Percentiles rank a stretch among this genome's conserved stretches.
These are phyloP conservation scores for Rousettus leschenaultii DNA, from an alignment of 2,113 vertebrate species.

Conservation along the genomic window DNA sequence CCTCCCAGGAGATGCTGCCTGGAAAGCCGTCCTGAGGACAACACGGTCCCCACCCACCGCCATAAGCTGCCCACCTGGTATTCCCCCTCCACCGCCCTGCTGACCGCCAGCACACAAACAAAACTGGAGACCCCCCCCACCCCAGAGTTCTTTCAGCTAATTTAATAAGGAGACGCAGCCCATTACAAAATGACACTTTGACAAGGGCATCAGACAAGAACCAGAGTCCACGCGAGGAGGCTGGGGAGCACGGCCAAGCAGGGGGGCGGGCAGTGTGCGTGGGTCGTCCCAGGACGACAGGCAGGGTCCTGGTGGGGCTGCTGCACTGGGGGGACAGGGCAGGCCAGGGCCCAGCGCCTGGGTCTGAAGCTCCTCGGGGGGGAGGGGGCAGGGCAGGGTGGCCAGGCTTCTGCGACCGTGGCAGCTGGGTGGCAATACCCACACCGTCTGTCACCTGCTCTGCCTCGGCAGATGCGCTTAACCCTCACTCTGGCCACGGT, in stretches of 20 bases:
- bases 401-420: not conserved
- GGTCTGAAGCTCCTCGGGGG: not conserved
- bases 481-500: not conserved
- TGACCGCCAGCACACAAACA: not conserved
- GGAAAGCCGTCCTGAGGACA: no score
- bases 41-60: no score
- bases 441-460: rapidly evolving
- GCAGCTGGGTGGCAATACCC: not conserved
- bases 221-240: constrained; percentile 74
- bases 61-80: no score
- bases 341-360: not conserved
- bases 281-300: not conserved
- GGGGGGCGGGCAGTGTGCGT: not conserved
- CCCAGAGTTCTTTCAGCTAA: constrained; percentile 77
- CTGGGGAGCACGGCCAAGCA: constrained; percentile 46
- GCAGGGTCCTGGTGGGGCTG: not conserved
- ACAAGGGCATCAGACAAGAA: constrained; percentile 78
- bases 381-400: not conserved
- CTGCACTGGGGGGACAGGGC: no score
- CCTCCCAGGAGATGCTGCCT: no score
- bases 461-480: not conserved
- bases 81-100: rapidly evolving
- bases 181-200: constrained; percentile 84
- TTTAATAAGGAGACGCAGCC: constrained; percentile 86
- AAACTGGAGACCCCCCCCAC: not conserved